Base-by-base conservation (phyloP, 2,797 vertebrate species). In the Gambelia wislizenii region DNA sequence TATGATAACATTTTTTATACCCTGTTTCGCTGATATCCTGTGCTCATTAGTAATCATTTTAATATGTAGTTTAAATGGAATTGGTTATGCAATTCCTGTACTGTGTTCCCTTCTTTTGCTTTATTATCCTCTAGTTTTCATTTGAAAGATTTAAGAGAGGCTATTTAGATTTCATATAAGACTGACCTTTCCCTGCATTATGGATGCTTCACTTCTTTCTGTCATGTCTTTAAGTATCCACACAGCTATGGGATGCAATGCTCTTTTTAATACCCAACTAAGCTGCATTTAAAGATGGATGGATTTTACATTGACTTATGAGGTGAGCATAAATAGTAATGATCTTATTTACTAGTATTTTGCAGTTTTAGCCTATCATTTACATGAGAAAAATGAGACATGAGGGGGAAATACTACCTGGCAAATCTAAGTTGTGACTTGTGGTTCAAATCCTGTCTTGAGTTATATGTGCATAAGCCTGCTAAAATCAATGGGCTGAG, bases 11-110 rank as follows among this genome's bases (percentile, higher is more conserved):
- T 81, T 67, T 10, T 89, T 85, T 84, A 81, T 75, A 75, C 54
- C 44, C 84, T 52, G 77, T 82, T 86, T 82, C 56, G 30, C 77
- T 75, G 69, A 75, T 77, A 89, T 81, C 78, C 77, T 33, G 8
- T 82, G 54, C 77, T 89, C 56, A 89, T 86, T 78, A 75, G 84
- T 75, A 82, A 89, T 85, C 84, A 86, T 86, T 89, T 85, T 74
- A 81, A 81, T 81, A 74, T 74, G 54, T 82, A 77, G 61, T 84
- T 88, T 84, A 77, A 77, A 78, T 69, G 47, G 59, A 69, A 84
- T 54, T 18, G 9, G 42, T 81, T 89, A 64, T 39, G 44, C 84
- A 75, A 39, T 81, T 59, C 47, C 33, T 70, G 52, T 18, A 72
- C 59, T 49, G n/a, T 75, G n/a, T 64, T 39, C 67, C n/a, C 85